phyloP scores from a whole-genome alignment of 1,140 invertebrate species.

The Heliconius eleuchia region DNA sequence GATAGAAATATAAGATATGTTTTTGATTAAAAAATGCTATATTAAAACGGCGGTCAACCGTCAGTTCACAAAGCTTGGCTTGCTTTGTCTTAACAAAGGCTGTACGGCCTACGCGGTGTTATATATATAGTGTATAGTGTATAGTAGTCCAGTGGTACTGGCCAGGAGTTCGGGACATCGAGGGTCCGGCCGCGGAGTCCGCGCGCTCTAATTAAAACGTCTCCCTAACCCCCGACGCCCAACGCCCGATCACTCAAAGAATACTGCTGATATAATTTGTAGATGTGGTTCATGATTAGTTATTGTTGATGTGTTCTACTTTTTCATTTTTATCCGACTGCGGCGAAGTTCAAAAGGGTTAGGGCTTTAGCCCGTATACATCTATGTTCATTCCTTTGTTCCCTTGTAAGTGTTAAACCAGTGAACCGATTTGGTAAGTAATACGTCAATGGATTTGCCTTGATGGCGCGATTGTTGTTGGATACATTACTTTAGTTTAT shows the following conservation, averaged over 20 bases:
- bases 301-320: background rate
- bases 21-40: slow-evolving; percentile 43
- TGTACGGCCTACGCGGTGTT: slow-evolving; percentile 32
- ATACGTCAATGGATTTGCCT: too few relatives aligned
- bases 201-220: slow-evolving; percentile 72
- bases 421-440: too few relatives aligned
- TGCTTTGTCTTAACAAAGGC: slow-evolving; percentile 49
- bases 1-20: slow-evolving; percentile 24
- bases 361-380: too few relatives aligned
- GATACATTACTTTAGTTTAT: too few relatives aligned
- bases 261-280: background rate
- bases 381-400: too few relatives aligned
- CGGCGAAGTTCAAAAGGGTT: too few relatives aligned
- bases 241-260: slow-evolving; percentile 35
- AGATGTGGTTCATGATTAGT: background rate
- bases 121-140: slow-evolving; percentile 4
- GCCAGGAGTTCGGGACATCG: slow-evolving; percentile 55
- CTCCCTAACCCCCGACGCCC: slow-evolving; percentile 41
- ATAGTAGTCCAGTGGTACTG: slow-evolving; percentile 16
- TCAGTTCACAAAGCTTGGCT: slow-evolving; percentile 45
- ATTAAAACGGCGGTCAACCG: slow-evolving; percentile 48
- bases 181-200: slow-evolving; percentile 58
- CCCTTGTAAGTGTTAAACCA: too few relatives aligned
- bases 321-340: too few relatives aligned
- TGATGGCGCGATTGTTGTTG: too few relatives aligned